Percentiles rank a stretch among this genome's conserved stretches.
Evolutionary conservation across 2,113 vertebrate species (phyloP).

Genomic region (Sander lucioperca): DNA sequence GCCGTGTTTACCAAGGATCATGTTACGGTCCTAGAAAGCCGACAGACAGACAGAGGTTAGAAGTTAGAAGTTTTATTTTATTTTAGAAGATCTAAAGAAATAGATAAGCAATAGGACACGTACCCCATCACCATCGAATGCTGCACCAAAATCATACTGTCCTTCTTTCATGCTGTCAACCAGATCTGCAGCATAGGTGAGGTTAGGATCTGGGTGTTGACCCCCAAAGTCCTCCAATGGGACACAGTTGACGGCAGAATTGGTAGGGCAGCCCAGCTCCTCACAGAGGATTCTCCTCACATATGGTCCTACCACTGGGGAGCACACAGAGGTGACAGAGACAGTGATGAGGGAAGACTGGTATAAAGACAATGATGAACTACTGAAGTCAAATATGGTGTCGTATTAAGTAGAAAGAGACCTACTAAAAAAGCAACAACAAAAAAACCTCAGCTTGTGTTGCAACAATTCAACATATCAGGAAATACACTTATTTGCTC

Average conservation of each 20-base stretch:
- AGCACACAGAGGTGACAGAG: slow-evolving; percentile 12
- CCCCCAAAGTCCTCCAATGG: slow-evolving; percentile 96
- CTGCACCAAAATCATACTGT: slow-evolving; percentile 94
- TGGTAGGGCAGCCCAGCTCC: slow-evolving; percentile 93
- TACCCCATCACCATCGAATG: slow-evolving; percentile 96
- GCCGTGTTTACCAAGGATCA: slow-evolving; percentile 95
- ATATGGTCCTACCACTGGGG: slow-evolving; percentile 92
- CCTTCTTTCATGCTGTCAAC: slow-evolving; percentile 94
- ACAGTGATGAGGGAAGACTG: not conserved
- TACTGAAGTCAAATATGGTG: not conserved
- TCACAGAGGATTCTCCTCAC: slow-evolving; percentile 95
- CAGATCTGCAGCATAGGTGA: slow-evolving; percentile 90
- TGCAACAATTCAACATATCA: not conserved
- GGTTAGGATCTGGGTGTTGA: slow-evolving; percentile 93
- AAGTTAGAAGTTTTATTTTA: slow-evolving; percentile 6
- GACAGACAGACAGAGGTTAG: slow-evolving; percentile 23
- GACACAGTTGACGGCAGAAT: slow-evolving; percentile 94
- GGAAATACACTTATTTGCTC: not conserved
- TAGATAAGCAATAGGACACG: not conserved
- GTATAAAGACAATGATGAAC: not conserved
- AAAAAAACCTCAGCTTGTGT: not conserved
- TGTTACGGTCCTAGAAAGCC: slow-evolving; percentile 91
- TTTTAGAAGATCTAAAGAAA: not conserved
- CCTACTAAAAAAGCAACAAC: not conserved
- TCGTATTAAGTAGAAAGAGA: not conserved